These are phyloP conservation scores for Phocoena phocoena DNA, from an alignment of 2,113 vertebrate species.

Conservation along the genomic window DNA sequence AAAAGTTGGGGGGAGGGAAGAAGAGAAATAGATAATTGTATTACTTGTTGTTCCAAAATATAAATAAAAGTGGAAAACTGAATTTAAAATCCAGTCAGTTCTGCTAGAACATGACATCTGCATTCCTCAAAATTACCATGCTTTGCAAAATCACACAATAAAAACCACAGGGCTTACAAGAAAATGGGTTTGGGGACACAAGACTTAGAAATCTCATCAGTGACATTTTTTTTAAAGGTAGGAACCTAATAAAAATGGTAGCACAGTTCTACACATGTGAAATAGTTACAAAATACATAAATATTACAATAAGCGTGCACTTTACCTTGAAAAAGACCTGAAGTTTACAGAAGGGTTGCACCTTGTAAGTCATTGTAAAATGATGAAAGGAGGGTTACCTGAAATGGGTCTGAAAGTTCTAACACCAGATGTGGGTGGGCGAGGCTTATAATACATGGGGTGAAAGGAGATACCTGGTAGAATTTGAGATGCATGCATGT, in stretches of 20 bases:
- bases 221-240: neutral
- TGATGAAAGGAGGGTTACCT: neutral
- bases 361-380: neutral
- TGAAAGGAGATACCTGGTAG: neutral
- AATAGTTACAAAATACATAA: neutral
- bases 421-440: neutral
- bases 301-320: neutral
- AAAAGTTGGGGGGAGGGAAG: neutral
- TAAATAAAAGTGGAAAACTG: neutral
- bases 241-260: neutral
- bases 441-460: accelerated
- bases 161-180: neutral
- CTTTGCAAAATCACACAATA: neutral
- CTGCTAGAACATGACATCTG: neutral
- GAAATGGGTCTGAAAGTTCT: neutral
- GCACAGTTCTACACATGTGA: neutral
- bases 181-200: neutral
- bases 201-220: neutral
- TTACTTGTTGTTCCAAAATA: neutral
- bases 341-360: neutral
- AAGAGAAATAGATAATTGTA: neutral
- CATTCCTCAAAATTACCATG: neutral
- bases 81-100: slow-evolving; percentile 27
- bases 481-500: neutral
- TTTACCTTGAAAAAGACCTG: neutral